Base-by-base conservation (phyloP, 2,888 invertebrate species). In the Troides oblongomaculatus region DNA sequence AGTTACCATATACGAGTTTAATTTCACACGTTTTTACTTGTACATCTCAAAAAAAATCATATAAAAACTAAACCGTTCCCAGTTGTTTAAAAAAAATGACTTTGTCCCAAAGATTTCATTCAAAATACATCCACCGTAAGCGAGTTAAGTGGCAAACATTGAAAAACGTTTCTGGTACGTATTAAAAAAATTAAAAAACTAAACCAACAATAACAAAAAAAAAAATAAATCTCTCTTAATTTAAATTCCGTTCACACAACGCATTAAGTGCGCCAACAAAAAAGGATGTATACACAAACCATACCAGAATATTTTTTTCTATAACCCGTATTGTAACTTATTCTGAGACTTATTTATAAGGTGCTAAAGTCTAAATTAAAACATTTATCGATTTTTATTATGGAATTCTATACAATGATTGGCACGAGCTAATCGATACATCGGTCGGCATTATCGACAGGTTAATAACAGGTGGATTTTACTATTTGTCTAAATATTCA, bases 171-270 rank as follows among this genome's bases (percentile, higher is more conserved):
- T 67, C 61, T 66, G 43, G 58, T 43, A 10, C 58, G n/a, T 43
- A 64, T 53, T 53, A 65, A 36, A 58, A 58, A 39, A 39, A 30
- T 30, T 14, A 43, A 64, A 30, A 65, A 65, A 57, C 57, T 65
- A 58, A 65, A 72, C 75, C 53, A 18, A 53, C 74, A 74, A 53
- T 53, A n/a, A 18, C 10, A 71, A 72, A 70, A 70, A 70, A 74
- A 78, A 81, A 79, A 80, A 79, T 57, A 57, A 64, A 70, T 72
- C 73, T 80, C 78, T 69, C 80, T 79, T 73, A 71, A 80, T 83
- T 80, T 78, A 80, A 75, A 83, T 83, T 82, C 81, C 74, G 81
- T 82, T 85, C 84, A 79, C 85, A 84, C 83, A 79, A 80, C 74
- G 78, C 77, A 81, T 84, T 76, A 80, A 77, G 72, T 78, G 76